Evolutionary conservation across 2,113 vertebrate genomes (phyloP), one percentile per base, ranked within the genome.

Genomic region (Apodemus speciosus): DNA sequence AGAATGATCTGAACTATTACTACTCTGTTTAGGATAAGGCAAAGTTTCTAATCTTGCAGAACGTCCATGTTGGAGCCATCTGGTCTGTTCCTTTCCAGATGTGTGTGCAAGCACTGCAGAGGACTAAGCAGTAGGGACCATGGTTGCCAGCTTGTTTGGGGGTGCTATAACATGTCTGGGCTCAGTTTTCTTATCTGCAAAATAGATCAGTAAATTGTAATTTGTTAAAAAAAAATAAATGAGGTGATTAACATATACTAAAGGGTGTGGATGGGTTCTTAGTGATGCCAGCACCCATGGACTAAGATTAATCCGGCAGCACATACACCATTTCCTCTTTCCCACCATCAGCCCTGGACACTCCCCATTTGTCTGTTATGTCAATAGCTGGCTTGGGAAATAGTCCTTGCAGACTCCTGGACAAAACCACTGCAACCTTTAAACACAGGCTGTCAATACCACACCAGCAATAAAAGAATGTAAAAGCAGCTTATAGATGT

Each of bases 121-220:
- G n/a, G n/a, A n/a, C n/a, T n/a, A n/a, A n/a, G n/a, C 51, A 53
- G 2, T 8, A 15, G 71, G 56, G 20, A 0, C n/a, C 15, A 0
- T 4, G 25, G 76, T 43, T 18, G 23, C n/a, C 75, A 72, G 20
- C 81, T 56, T 73, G 51, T 11, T 79, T 68, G 80, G 76, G n/a
- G 64, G 15, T 30, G 14, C 2, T 32, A 1, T 43, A 27, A 72
- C 23, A 38, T 35, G 3, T 53, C 68, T 83, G 49, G 72, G 30
- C n/a, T 94, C 83, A 80, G 49, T 88, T 90, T 91, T 60, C n/a
- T 60, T 25, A 62, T 30, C 49, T 75, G 49, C 30, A 51, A 88
- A 92, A 81, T 58, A 53, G 76, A n/a, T 49, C 25, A 46, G 76
- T 30, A 75, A 58, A 43, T 20, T 15, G 18, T 13, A 89, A 32